These are phyloP conservation scores for Actinostola sp. DNA, from an alignment of 92 coral and sea anemone species.

Conservation along the genomic window DNA sequence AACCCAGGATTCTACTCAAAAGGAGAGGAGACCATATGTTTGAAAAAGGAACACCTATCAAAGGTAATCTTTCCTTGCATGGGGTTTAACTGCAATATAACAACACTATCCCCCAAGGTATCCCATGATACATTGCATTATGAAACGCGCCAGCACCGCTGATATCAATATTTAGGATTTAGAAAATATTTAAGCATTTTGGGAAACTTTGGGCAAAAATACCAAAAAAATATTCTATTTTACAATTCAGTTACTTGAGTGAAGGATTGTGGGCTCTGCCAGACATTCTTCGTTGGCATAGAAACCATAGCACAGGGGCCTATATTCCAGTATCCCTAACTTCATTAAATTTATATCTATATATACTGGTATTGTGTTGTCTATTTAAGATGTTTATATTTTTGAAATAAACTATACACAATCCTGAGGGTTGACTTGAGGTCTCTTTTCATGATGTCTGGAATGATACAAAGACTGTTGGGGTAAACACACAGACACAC, in stretches of 20 bases:
- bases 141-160: no score
- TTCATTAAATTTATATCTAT: background rate
- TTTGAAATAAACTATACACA: slow-evolving; percentile 93
- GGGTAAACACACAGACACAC: background rate
- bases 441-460: slow-evolving; percentile 87
- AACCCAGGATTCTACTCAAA: no score
- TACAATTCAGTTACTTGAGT: background rate
- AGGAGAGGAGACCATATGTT: no score
- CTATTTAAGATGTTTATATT: slow-evolving; percentile 89
- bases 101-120: no score
- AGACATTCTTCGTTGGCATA: background rate
- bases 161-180: background rate
- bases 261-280: no score
- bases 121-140: no score
- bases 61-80: no score
- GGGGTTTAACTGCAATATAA: no score
- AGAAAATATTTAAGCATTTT: background rate
- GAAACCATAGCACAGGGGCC: background rate
- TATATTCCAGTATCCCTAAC: background rate
- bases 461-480: slow-evolving; percentile 16
- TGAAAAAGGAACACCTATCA: no score
- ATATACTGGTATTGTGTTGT: background rate
- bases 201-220: background rate
- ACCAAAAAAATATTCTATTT: background rate
- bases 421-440: slow-evolving; percentile 95